Percentiles rank a stretch among this genome's conserved stretches.
These are phyloP conservation scores for Puffinus mauretanicus DNA, from an alignment of 2,113 vertebrate species.

Conservation along the genomic window DNA sequence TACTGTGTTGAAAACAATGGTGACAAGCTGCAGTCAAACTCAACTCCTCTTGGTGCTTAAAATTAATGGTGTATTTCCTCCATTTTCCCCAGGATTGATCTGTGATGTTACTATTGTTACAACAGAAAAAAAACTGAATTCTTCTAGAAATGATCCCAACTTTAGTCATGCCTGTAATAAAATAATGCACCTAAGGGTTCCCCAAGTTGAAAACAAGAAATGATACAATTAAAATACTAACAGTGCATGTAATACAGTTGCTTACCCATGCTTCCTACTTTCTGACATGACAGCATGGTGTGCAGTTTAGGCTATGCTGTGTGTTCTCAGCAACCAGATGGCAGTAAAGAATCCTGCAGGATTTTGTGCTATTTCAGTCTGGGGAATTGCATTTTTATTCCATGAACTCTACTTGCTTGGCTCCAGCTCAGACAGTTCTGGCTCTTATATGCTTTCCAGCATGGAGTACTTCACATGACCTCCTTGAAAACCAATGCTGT, in stretches of 20 bases:
- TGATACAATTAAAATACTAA: background rate
- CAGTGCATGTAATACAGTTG: background rate
- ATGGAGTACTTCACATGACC: background rate
- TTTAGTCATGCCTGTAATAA: background rate
- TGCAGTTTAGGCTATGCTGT: background rate
- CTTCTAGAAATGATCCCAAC: background rate
- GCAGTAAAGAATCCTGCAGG: background rate
- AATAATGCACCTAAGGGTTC: background rate
- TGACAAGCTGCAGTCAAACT: background rate
- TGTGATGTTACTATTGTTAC: background rate
- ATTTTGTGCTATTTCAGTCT: background rate
- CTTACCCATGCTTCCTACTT: background rate
- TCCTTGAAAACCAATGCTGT: background rate
- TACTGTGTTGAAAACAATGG: background rate
- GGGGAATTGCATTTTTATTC: background rate
- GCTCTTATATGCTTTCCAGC: background rate
- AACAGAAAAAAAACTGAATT: background rate
- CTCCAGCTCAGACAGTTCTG: background rate
- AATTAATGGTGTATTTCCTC: background rate
- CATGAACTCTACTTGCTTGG: background rate
- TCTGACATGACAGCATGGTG: background rate
- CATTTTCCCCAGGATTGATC: background rate
- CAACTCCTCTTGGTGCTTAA: background rate
- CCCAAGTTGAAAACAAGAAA: background rate
- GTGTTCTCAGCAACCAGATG: slow-evolving; percentile 1